Percentiles rank a stretch among this genome's conserved stretches.
phyloP scores from a whole-genome alignment of 2,888 invertebrate genomes.

The Aproaerema taeniolella region DNA sequence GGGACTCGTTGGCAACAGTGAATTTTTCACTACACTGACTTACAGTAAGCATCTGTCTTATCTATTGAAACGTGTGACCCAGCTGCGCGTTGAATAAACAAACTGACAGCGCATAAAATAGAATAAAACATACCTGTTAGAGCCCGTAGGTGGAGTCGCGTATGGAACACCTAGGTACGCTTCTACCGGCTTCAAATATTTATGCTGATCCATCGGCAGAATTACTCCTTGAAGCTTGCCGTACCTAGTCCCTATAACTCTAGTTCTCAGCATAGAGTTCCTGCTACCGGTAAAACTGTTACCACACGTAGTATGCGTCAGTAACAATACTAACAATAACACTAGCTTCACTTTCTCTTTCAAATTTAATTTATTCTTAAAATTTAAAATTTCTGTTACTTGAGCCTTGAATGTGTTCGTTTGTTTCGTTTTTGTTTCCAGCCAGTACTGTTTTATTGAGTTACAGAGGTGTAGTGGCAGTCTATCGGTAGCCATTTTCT shows the following conservation, averaged over 20 bases:
- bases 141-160: conserved; percentile 89
- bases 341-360: conserved; percentile 45
- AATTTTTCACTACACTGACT: conserved; percentile 9
- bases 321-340: conserved; percentile 47
- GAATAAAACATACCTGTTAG: conserved; percentile 79
- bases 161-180: conserved; percentile 92
- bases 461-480: conserved; percentile 70
- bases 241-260: conserved; percentile 90
- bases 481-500: conserved; percentile 66
- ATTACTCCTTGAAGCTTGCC: conserved; percentile 90
- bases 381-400: conserved; percentile 22
- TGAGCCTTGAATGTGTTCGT: conserved; percentile 22
- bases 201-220: conserved; percentile 86
- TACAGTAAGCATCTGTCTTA: conserved; percentile 11
- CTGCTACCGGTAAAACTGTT: conserved; percentile 59
- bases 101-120: conserved; percentile 20
- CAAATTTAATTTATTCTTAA: conserved; percentile 28
- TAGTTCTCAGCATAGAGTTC: conserved; percentile 85
- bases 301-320: conserved; percentile 52
- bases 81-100: conserved; percentile 13
- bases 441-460: conserved; percentile 65
- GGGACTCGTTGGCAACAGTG: conserved; percentile 3
- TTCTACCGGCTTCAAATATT: conserved; percentile 85
- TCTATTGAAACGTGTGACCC: conserved; percentile 10
- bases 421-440: conserved; percentile 29